These are phyloP conservation scores for Noctuana brunneofusca DNA, from an alignment of 2,888 invertebrate species.

Conservation along the genomic window DNA sequence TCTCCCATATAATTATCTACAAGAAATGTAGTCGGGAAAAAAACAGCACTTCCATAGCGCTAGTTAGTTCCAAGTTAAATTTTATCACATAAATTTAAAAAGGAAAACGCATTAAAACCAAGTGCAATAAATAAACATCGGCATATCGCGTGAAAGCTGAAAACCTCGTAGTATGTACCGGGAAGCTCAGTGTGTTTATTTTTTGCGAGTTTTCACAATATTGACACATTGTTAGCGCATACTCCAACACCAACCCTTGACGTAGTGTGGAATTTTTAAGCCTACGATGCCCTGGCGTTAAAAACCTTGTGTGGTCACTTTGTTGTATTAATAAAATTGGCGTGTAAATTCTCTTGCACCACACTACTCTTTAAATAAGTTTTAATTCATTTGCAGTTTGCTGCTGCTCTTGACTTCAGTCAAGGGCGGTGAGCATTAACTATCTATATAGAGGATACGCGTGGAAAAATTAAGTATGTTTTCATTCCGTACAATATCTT, in stretches of 20 bases:
- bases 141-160: conserved; percentile 12
- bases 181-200: conserved; percentile 22
- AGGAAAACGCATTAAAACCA: conserved; percentile 2
- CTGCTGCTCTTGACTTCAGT: too few species aligned
- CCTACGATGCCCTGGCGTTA: conserved; percentile 4
- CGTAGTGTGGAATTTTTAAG: conserved; percentile 20
- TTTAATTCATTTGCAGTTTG: too few species aligned
- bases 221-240: conserved; percentile 33
- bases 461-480: too few species aligned
- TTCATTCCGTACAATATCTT: too few species aligned
- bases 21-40: neutral
- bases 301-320: neutral
- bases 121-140: conserved; percentile 22
- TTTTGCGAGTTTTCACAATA: conserved; percentile 32
- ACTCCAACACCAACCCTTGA: conserved; percentile 26
- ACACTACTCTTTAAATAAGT: too few species aligned
- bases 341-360: too few species aligned
- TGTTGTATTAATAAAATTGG: too few species aligned
- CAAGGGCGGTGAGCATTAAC: too few species aligned
- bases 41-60: neutral
- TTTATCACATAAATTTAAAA: neutral
- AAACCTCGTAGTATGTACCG: conserved; percentile 13
- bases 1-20: neutral
- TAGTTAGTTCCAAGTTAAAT: neutral
- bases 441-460: too few species aligned